phyloP scores from a whole-genome alignment of 2,888 invertebrate species.

The Eumacrocentrus americanus region DNA sequence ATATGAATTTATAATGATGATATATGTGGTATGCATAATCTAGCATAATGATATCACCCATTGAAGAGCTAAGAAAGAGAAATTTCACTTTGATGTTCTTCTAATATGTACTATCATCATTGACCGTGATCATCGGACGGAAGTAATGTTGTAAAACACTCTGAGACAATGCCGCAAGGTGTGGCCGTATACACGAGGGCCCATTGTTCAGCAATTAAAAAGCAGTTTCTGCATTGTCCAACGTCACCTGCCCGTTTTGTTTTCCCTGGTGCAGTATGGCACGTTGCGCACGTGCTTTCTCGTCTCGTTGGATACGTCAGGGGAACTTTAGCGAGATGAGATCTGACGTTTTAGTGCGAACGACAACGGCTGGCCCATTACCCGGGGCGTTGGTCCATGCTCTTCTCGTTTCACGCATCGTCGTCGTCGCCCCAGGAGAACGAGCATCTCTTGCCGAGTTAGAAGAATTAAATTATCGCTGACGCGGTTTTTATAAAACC shows the following conservation, averaged over 20 bases:
- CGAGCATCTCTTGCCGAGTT: background rate
- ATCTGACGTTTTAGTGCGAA: slow-evolving; percentile 35
- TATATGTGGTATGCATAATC: too few relatives aligned
- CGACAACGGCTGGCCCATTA: slow-evolving; percentile 33
- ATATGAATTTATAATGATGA: too few relatives aligned
- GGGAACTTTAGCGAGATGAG: slow-evolving; percentile 20
- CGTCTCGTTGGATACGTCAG: slow-evolving; percentile 54
- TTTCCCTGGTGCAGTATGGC: slow-evolving; percentile 36
- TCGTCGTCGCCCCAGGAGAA: slow-evolving; percentile 6
- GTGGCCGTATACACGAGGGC: slow-evolving; percentile 46
- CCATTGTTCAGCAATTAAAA: slow-evolving; percentile 60
- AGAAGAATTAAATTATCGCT: too few relatives aligned
- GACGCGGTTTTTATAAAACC: too few relatives aligned
- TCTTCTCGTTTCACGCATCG: slow-evolving; percentile 22
- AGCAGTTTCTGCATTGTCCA: slow-evolving; percentile 50
- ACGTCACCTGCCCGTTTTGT: slow-evolving; percentile 56
- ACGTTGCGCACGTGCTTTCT: slow-evolving; percentile 46
- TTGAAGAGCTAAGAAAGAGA: slow-evolving; percentile 1
- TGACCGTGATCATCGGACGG: slow-evolving; percentile 41
- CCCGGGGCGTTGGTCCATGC: slow-evolving; percentile 25
- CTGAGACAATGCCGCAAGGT: slow-evolving; percentile 48
- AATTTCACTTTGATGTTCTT: background rate
- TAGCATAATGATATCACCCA: too few relatives aligned
- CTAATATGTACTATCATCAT: slow-evolving; percentile 28
- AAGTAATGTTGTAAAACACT: slow-evolving; percentile 43